Evolutionary conservation across 1,140 invertebrate genomes (phyloP), one percentile per base, ranked within the genome.

Genomic region (Armadillidium nasatum): DNA sequence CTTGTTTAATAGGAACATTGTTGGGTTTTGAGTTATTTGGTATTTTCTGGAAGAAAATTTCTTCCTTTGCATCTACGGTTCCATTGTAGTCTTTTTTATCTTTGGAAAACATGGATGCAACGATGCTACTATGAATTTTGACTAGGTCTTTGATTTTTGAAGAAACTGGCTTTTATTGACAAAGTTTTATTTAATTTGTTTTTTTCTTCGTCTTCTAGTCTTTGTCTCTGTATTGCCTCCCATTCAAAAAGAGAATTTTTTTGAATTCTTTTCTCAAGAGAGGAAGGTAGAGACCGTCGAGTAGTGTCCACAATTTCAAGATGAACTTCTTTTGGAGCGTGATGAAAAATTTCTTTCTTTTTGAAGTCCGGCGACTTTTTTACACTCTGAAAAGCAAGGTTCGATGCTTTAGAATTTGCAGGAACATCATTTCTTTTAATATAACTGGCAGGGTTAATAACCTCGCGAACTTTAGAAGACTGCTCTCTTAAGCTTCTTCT

Each of bases 141-240:
- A 81, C 79, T 22, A 81, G 73, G 6, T 81, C 79, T 73, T 81
- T 81, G 67, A 81, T 81, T 54, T 77, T 78, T 43, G 75, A 54
- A 0, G 79, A 76, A 13, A 81, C 75, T 11, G 79, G 79, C 45
- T 78, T n/a, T 78, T 44, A 77, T 76, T 0, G 77, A 81, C 7
- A 81, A 44, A 23, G 69, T 77, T 44, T 77, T 79, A 68, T 81
- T 81, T 23, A 81, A 44, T 23, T 77, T 76, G 70, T 81, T 81
- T 44, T 73, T 72, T 33, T 81, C 80, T 22, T 81, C 80, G 67
- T 81, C 80, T 45, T 81, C 80, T 0, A 81, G 73, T 43, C 78
- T 71, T 71, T 77, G 77, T 43, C 80, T 72, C 46, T 81, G 80
- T 44, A 78, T 44, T 2, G 77, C 73, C 66, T 81, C 80, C 80